Conservation (phyloP, 2,113 vertebrate species). For the Sinocyclocheilus anophthalmus region DNA sequence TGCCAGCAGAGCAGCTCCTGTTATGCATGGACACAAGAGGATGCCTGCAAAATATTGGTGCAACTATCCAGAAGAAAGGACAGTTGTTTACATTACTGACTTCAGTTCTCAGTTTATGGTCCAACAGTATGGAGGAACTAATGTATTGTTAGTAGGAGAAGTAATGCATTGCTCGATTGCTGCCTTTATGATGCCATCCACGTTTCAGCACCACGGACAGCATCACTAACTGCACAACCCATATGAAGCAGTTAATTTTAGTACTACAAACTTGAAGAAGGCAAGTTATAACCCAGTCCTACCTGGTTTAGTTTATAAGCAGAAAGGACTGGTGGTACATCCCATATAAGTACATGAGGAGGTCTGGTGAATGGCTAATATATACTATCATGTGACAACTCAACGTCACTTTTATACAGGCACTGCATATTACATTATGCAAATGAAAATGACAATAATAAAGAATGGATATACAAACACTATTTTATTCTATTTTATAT, state of each 20-base stretch:
- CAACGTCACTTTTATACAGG: too few species aligned
- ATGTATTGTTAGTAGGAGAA: background rate
- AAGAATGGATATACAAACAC: background rate
- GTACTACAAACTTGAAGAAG: background rate
- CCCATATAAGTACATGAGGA: background rate
- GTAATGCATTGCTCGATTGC: background rate
- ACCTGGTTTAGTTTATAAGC: background rate
- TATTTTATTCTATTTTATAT: background rate
- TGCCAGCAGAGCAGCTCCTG: background rate
- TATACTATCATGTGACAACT: background rate
- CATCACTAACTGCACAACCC: background rate
- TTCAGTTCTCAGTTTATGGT: background rate
- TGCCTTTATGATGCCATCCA: background rate
- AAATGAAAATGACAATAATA: background rate
- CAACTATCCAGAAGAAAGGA: background rate
- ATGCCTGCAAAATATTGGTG: background rate
- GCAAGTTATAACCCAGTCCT: background rate
- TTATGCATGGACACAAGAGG: background rate
- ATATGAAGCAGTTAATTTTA: background rate
- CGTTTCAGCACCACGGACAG: constrained; percentile 27
- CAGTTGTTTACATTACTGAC: background rate
- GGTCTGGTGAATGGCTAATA: background rate
- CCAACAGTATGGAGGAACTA: background rate
- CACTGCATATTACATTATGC: background rate
- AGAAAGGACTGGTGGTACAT: background rate